Conservation (phyloP, 1,140 invertebrate genomes). For the Drosophila neocordata region DNA sequence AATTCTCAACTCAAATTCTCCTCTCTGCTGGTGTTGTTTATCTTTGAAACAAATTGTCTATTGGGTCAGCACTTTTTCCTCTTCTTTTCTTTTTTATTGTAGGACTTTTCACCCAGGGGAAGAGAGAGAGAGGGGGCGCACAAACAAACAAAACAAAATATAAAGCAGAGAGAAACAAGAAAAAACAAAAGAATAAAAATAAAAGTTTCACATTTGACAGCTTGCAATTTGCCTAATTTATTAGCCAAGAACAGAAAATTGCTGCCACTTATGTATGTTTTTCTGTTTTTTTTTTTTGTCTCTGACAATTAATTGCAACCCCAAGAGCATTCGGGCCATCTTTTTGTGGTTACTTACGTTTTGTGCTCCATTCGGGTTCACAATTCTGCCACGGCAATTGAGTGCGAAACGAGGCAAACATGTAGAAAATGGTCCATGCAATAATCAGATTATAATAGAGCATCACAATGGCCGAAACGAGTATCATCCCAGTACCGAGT, state of each 20-base stretch:
- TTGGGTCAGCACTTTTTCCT: constrained; percentile 2
- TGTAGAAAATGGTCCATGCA: constrained; percentile 93
- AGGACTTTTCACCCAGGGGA: constrained; percentile 1
- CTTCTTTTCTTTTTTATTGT: neutral
- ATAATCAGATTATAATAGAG: constrained; percentile 94
- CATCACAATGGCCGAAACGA: constrained; percentile 92
- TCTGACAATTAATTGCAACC: constrained; percentile 48
- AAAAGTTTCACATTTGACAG: constrained; percentile 63
- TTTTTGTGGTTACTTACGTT: constrained; percentile 83
- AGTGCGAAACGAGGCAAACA: constrained; percentile 88
- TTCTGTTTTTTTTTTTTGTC: neutral
- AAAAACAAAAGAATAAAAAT: constrained; percentile 23
- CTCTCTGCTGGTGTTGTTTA: neutral
- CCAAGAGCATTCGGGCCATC: constrained; percentile 1
- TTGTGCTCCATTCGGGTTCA: constrained; percentile 89
- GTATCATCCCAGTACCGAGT: constrained; percentile 92
- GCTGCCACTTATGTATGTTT: constrained; percentile 21
- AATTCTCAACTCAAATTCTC: neutral
- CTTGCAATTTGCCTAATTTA: constrained; percentile 70
- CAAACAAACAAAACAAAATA: constrained; percentile 20
- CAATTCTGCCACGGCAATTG: constrained; percentile 91
- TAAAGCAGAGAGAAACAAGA: constrained; percentile 54
- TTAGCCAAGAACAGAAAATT: constrained; percentile 53
- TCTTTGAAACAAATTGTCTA: constrained; percentile 16
- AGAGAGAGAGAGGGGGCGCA: no score